Evolutionary conservation across 1,140 invertebrate species (phyloP), one percentile per base, ranked within the genome.

Genomic region (Euschistus heros): DNA sequence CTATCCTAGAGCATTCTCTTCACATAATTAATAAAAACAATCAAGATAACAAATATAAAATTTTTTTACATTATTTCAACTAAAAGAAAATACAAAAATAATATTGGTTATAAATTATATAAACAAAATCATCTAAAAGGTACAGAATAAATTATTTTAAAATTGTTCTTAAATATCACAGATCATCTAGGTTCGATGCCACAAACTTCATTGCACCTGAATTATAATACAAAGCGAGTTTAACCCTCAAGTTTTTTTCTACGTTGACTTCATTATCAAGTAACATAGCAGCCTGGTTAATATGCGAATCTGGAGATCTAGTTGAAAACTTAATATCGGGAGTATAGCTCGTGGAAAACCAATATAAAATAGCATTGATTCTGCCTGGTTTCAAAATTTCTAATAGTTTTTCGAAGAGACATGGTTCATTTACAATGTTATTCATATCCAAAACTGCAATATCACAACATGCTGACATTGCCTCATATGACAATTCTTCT

Each of bases 131-230:
- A 30, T 30, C 2, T 30, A 4, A 30, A 4, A 4, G 2, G 7
- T 30, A 30, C 7, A 30, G 2, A 4, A 30, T 30, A 30, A 1
- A 37, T 13, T 37, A 13, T 37, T 30, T 10, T 10, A 37, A 37
- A 37, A 1, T 37, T 37, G 8, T 37, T 6, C 13, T 7, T 37
- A 10, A 13, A 2, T 10, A 13, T 37, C 33, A 37, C 10, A 37
- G 33, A 13, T 37, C 13, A 10, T 37, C 1, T 37, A 13, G 1
- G 13, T 6, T 6, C 13, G 33, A 37, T 37, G 33, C 10, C 1
- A 37, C 5, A 26, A 57, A 57, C 54, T 26, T 57, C 22, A 57
- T 57, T 57, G 15, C 22, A 24, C 54, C 54, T 24, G 54, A 57
- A 57, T 27, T 27, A 26, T 57, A 57, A 22, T 57, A 5, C 14